Percentiles rank a stretch among this genome's conserved stretches.
Conservation (phyloP, 2,797 vertebrate species). For the Aotus griseimembra region DNA sequence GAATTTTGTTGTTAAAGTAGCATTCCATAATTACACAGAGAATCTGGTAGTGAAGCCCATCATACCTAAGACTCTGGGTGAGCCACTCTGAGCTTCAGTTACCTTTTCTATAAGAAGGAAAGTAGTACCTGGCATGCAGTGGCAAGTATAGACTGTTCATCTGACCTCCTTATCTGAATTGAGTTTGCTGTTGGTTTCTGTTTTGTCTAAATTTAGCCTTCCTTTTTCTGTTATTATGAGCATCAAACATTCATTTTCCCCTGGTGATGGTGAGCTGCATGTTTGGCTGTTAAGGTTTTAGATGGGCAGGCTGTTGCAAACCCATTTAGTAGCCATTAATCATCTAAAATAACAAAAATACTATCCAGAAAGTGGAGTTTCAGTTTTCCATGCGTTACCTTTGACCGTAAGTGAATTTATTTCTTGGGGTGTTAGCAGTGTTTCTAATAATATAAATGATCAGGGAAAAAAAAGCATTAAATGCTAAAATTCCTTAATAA, state of each 20-base stretch:
- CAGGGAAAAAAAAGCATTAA: neutral
- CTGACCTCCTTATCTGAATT: neutral
- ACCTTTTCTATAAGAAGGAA: neutral
- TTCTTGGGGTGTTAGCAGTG: neutral
- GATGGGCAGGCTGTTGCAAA: neutral
- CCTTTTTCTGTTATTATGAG: neutral
- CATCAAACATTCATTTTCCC: neutral
- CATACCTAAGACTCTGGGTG: neutral
- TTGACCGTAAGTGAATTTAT: neutral
- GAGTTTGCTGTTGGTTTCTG: neutral
- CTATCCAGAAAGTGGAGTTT: neutral
- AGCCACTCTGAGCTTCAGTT: neutral
- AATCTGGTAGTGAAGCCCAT: neutral
- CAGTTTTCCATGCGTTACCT: neutral
- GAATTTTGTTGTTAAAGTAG: neutral
- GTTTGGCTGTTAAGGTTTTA: neutral
- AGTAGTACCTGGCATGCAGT: neutral
- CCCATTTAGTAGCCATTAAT: neutral
- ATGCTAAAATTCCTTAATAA: neutral
- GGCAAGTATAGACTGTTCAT: neutral
- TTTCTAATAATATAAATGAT: conserved; percentile 5
- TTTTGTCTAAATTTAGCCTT: neutral
- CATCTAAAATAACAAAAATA: conserved; percentile 23
- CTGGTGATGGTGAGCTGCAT: neutral
- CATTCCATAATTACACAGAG: neutral